phyloP scores from a whole-genome alignment of 2,797 vertebrate genomes.

The Channallabes apus region DNA sequence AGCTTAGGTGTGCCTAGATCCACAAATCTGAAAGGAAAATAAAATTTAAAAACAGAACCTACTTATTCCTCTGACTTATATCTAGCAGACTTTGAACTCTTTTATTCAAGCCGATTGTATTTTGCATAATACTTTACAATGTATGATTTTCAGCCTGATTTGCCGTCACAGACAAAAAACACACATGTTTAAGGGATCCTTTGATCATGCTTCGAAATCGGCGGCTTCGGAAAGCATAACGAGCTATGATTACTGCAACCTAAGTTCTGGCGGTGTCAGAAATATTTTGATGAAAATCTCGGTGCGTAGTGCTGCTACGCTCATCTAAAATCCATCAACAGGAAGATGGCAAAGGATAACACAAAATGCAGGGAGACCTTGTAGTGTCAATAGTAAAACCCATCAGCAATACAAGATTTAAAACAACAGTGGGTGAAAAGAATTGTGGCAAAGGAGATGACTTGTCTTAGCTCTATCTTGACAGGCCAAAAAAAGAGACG shows the following conservation, averaged over 20 bases:
- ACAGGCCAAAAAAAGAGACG: not conserved
- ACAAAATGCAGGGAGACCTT: not conserved
- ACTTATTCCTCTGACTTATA: slow-evolving; percentile 14
- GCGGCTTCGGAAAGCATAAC: not conserved
- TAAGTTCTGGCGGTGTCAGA: not conserved
- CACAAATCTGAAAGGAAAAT: slow-evolving; percentile 72
- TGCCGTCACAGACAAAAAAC: not conserved
- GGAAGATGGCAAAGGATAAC: not conserved
- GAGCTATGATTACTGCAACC: not conserved
- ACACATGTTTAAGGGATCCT: not conserved
- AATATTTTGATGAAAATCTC: slow-evolving; percentile 3
- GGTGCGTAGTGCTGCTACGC: not conserved
- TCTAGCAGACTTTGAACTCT: not conserved
- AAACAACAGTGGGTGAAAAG: not conserved
- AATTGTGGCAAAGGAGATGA: not conserved
- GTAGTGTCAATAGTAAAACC: not conserved
- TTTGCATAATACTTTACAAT: not conserved
- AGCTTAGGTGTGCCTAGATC: slow-evolving; percentile 90
- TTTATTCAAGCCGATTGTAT: not conserved
- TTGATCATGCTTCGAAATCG: not conserved
- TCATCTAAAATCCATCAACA: not conserved
- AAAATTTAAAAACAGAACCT: slow-evolving; percentile 39
- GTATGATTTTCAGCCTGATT: not conserved
- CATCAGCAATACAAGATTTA: not conserved
- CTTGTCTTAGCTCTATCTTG: not conserved